Percentiles rank a stretch among this genome's conserved stretches.
Conservation (phyloP, 2,888 invertebrate genomes). For the Scotopteryx bipunctaria region DNA sequence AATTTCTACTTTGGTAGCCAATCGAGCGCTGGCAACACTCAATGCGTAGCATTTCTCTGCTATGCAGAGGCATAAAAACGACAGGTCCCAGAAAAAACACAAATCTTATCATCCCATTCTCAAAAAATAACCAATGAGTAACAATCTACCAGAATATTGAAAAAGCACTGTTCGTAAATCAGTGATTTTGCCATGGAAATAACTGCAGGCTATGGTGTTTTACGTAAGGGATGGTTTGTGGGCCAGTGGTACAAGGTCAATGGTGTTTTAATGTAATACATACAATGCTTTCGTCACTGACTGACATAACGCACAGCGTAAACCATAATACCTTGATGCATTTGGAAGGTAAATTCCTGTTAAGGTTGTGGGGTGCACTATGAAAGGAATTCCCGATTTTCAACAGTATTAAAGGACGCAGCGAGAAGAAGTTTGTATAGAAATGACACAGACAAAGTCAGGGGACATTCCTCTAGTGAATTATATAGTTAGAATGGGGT, state of each 20-base stretch:
- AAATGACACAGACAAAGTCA: no score
- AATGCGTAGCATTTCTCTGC: constrained; percentile 58
- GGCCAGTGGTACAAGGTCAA: constrained; percentile 29
- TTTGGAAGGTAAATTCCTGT: no score
- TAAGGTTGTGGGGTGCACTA: no score
- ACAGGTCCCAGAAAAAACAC: no score
- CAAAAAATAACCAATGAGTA: constrained; percentile 22
- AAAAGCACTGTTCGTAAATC: background rate
- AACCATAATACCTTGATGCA: no score
- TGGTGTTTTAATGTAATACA: constrained; percentile 21
- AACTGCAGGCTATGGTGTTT: constrained; percentile 13
- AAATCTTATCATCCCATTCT: constrained; percentile 23
- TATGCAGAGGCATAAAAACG: constrained; percentile 69
- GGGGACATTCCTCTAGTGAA: no score
- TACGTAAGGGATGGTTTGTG: constrained; percentile 24
- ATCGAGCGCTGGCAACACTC: constrained; percentile 48
- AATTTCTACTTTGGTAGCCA: constrained; percentile 23
- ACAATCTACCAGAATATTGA: background rate
- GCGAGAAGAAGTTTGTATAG: no score
- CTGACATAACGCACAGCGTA: no score
- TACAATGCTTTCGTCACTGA: no score
- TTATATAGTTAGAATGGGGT: constrained; percentile 18
- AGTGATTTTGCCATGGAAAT: background rate
- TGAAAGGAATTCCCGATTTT: no score
- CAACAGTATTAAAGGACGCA: no score